These are phyloP conservation scores for Misgurnus anguillicaudatus DNA, from an alignment of 2,113 vertebrate genomes.

Conservation along the genomic window DNA sequence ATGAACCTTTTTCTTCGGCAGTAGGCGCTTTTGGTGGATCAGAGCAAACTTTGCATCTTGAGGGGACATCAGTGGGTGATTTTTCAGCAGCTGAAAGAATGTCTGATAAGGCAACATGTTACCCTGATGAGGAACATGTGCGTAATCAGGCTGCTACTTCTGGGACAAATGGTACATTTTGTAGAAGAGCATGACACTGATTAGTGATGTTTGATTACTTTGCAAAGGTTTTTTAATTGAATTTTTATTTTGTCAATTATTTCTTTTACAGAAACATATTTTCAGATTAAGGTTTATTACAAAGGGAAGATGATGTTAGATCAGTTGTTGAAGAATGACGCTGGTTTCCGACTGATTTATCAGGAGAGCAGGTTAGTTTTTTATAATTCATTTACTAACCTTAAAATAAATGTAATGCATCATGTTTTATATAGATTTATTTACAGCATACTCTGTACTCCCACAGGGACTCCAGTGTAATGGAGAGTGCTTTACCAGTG, in stretches of 20 bases:
- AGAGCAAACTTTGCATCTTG: constrained; percentile 16
- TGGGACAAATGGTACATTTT: not conserved
- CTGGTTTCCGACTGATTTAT: constrained; percentile 77
- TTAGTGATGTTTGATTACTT: not conserved
- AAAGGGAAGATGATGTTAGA: constrained; percentile 75
- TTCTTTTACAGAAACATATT: constrained; percentile 73
- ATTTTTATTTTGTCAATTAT: not conserved
- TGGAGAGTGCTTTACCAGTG: constrained; percentile 10
- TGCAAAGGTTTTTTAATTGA: too few species aligned
- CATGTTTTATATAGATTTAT: not conserved
- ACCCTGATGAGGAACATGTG: not conserved
- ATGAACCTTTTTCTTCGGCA: not conserved
- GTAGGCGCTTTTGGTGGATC: not conserved
- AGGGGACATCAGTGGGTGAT: not conserved
- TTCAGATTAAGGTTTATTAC: constrained; percentile 78
- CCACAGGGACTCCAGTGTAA: not conserved
- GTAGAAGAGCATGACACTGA: not conserved
- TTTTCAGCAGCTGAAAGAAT: constrained; percentile 11
- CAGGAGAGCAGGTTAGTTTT: constrained; percentile 57
- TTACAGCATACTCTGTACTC: not conserved
- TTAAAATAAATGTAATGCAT: not conserved
- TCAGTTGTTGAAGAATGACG: constrained; percentile 64
- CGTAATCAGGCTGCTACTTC: not conserved
- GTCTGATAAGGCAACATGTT: not conserved
- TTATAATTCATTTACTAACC: not conserved